These are phyloP conservation scores for Lepus oiostolus DNA, from an alignment of 2,797 vertebrate species.

Conservation along the genomic window DNA sequence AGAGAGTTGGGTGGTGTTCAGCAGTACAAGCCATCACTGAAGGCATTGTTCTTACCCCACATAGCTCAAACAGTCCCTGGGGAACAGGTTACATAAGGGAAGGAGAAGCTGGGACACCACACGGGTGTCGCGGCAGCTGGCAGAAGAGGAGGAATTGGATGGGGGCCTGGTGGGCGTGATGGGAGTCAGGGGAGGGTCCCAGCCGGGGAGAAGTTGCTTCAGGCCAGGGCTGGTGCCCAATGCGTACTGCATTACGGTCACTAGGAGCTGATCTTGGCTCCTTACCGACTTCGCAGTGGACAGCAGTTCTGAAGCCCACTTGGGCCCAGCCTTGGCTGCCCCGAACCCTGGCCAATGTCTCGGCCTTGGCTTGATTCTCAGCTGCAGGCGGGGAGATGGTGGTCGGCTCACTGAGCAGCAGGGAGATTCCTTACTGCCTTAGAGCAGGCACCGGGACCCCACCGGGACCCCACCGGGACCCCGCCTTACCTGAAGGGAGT, in stretches of 20 bases:
- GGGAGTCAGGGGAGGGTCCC: fast-evolving
- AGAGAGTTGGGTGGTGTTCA: neutral
- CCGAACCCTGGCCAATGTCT: no score
- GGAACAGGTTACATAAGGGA: neutral
- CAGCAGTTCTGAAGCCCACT: neutral
- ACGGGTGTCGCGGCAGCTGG: neutral
- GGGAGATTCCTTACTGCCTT: neutral
- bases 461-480: neutral
- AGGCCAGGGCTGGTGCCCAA: neutral
- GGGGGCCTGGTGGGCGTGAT: neutral
- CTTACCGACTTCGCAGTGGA: neutral
- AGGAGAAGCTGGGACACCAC: neutral
- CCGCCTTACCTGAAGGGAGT: neutral
- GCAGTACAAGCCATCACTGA: neutral
- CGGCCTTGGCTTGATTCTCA: no score
- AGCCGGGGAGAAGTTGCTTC: no score
- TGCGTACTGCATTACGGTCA: no score
- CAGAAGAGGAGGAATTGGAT: neutral
- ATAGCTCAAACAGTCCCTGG: neutral
- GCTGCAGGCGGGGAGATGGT: neutral
- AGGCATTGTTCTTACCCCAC: neutral
- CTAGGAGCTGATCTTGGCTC: neutral
- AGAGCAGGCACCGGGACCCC: neutral
- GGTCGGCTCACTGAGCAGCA: neutral
- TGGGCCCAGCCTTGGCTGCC: no score